phyloP scores from a whole-genome alignment of 1,140 invertebrate species.

The Dufourea novaeangliae region DNA sequence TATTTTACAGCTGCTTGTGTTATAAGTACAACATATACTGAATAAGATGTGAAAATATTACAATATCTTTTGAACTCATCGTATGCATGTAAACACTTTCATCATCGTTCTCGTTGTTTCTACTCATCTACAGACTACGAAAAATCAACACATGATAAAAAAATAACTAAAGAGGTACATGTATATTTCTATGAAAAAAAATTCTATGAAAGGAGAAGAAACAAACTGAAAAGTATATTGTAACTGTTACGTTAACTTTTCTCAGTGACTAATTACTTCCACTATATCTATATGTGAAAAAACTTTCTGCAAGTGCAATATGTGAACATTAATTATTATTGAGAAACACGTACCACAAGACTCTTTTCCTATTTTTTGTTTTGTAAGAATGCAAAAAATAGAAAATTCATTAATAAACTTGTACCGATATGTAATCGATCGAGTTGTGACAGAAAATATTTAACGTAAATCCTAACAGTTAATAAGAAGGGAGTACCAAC shows the following conservation, averaged over 20 bases:
- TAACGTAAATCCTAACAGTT: slow-evolving; percentile 26
- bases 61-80: neutral
- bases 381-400: slow-evolving; percentile 71
- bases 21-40: neutral
- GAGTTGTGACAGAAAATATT: slow-evolving; percentile 8
- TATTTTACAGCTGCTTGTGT: neutral
- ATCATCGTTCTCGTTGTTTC: neutral
- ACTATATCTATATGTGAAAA: slow-evolving; percentile 43
- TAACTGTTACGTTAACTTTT: slow-evolving; percentile 21
- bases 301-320: slow-evolving; percentile 39
- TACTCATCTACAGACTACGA: neutral
- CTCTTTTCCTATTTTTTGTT: slow-evolving; percentile 78
- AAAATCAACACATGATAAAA: neutral
- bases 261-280: slow-evolving; percentile 35
- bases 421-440: slow-evolving; percentile 33
- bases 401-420: slow-evolving; percentile 63
- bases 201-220: neutral
- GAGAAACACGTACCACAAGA: slow-evolving; percentile 77
- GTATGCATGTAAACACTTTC: neutral
- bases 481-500: slow-evolving; percentile 77
- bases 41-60: neutral
- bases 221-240: slow-evolving; percentile 12
- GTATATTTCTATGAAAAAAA: slow-evolving; percentile 1
- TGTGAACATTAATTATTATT: slow-evolving; percentile 54
- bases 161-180: neutral